Base-by-base conservation (phyloP, 2,113 vertebrate genomes). In the Circaetus cinerascens region DNA sequence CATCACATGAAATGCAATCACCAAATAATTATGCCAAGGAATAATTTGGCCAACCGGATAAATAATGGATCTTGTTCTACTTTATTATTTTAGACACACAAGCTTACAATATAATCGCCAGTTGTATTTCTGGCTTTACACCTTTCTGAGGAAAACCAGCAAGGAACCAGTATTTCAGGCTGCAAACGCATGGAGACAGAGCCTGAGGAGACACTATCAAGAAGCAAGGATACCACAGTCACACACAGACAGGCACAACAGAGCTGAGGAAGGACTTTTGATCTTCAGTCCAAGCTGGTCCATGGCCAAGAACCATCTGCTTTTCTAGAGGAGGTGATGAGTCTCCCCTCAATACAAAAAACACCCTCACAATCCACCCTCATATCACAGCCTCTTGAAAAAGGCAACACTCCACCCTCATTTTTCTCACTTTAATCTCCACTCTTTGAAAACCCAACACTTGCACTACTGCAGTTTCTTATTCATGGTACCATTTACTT, bases 101-200 rank as follows among this genome's bases (percentile, higher is more conserved):
- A 59, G 21, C 76, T 78, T 91, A 93, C 19, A 91, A 75, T 75
- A 41, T 82, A 96, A 95, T 92, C 94, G 53, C 26, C 36, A 68
- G 90, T 75, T 95, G 51, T 36, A 34, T 59, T 95, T 93, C 95
- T 95, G 86, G 88, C 68, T 94, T 89, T 93, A 55, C 83, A 75
- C 43, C 86, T 83, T 97, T 93, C 79, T 66, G 56, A 87, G 53
- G 76, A 92, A 95, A 94, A 84, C 26, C 36, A 78, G 9, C 4
- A 40, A 93, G 40, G 80, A 94, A 97, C 93, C 66, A 91, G 93
- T 96, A 91, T 96, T 96, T 96, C 95, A 93, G 84, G 90, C 72
- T 95, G 75, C 36, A 88, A 92, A 91, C 12, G 36, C 40, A 1
- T 43, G 32, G 79, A 95, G 73, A 86, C 86, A 86, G 63, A 93